Evolutionary conservation across 64 coral and sea anemone species (phyloP).

Genomic region (Dendrophyllia cribrosa): DNA sequence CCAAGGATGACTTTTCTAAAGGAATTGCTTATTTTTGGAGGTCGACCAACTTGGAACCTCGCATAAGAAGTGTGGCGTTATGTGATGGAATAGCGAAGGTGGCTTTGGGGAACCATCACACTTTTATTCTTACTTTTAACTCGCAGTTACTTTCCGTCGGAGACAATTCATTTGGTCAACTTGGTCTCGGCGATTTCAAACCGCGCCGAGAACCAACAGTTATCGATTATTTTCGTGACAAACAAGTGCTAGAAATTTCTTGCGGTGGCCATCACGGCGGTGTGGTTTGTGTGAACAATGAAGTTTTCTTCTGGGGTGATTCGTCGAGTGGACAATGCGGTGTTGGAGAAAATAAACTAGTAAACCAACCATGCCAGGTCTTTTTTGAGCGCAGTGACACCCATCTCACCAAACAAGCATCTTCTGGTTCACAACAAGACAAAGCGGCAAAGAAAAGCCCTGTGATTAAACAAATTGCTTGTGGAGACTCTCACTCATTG

Average conservation of each 20-base stretch:
- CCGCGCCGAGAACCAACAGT: constrained; percentile 50
- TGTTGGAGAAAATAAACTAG: constrained; percentile 63
- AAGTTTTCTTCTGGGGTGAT: constrained; percentile 88
- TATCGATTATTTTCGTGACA: constrained; percentile 73
- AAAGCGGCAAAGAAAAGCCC: not conserved
- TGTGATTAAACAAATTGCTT: constrained; percentile 74
- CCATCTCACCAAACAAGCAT: not conserved
- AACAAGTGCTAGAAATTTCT: constrained; percentile 68
- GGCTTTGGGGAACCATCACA: constrained; percentile 67
- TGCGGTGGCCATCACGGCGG: constrained; percentile 79
- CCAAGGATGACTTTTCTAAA: constrained; percentile 39
- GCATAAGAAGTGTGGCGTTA: constrained; percentile 44
- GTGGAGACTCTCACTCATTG: constrained; percentile 85
- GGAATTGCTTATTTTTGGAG: constrained; percentile 82
- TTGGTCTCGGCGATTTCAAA: constrained; percentile 81
- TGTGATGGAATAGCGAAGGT: constrained; percentile 68
- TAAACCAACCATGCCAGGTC: constrained; percentile 54
- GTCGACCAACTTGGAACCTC: constrained; percentile 62
- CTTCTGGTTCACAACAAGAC: not conserved
- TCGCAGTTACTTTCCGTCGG: constrained; percentile 58
- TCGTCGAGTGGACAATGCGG: constrained; percentile 93
- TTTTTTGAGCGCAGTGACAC: constrained; percentile 46
- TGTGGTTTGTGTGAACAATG: constrained; percentile 74
- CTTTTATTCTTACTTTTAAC: constrained; percentile 61
- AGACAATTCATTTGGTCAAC: constrained; percentile 72